Percentiles rank a stretch among this genome's conserved stretches.
These are phyloP conservation scores for Hydrozoanthus tunicans DNA, from an alignment of 64 coral and sea anemone species.

Conservation along the genomic window DNA sequence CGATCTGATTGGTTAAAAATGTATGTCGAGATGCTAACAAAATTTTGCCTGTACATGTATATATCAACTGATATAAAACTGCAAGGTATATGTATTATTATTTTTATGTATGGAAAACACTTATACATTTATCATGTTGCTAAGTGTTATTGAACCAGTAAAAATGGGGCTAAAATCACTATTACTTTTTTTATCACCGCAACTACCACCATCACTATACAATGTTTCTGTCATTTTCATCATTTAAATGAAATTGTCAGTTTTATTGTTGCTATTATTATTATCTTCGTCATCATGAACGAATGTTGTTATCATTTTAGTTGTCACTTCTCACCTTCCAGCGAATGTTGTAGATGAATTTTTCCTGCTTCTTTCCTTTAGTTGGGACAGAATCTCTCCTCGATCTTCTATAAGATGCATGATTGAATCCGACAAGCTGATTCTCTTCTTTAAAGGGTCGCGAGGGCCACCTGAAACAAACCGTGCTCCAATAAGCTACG, in stretches of 20 bases:
- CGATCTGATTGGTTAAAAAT: neutral
- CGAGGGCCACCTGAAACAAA: constrained; percentile 70
- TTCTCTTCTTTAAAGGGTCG: constrained; percentile 84
- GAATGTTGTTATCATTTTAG: neutral
- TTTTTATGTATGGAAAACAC: no score
- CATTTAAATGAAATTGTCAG: no score
- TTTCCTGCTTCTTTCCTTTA: constrained; percentile 81
- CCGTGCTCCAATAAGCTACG: no score
- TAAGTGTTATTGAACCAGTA: no score
- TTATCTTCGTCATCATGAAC: neutral
- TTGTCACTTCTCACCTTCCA: constrained; percentile 24
- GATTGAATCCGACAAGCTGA: constrained; percentile 92
- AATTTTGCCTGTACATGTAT: neutral
- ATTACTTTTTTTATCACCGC: no score
- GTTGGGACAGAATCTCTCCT: constrained; percentile 68
- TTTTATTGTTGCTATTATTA: no score
- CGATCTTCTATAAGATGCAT: constrained; percentile 94
- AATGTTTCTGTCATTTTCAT: no score
- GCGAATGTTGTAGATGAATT: constrained; percentile 36
- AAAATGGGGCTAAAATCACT: no score
- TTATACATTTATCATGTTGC: no score
- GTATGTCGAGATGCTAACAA: neutral
- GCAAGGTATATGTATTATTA: no score
- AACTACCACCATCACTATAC: no score
- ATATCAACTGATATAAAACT: no score